Percentiles rank a stretch among this genome's conserved stretches.
Evolutionary conservation across 1,140 invertebrate genomes (phyloP).

Genomic region (Cotesia vestalis): DNA sequence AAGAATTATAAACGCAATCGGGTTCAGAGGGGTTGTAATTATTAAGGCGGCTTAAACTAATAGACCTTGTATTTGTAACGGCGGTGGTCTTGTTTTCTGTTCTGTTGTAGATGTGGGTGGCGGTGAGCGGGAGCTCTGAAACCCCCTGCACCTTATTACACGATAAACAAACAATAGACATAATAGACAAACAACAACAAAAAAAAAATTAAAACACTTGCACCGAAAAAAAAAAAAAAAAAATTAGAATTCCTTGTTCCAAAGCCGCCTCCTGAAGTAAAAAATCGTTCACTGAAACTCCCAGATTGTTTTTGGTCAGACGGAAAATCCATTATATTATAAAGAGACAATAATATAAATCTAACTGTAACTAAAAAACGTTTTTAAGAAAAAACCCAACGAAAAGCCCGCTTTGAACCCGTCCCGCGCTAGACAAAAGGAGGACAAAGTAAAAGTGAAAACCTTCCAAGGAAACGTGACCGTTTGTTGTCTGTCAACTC

Average conservation of each 20-base stretch:
- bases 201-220: conserved; percentile 38
- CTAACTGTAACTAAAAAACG: neutral
- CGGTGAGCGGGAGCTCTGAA: conserved; percentile 67
- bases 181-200: conserved; percentile 39
- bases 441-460: conserved; percentile 14
- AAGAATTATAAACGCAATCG: neutral
- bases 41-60: conserved; percentile 51
- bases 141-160: conserved; percentile 60
- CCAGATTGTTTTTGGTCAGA: neutral
- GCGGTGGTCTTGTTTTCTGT: conserved; percentile 68
- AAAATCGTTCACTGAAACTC: neutral
- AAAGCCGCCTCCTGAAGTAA: neutral
- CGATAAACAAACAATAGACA: conserved; percentile 41
- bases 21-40: conserved; percentile 32
- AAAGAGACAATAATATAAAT: neutral
- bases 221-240: conserved; percentile 32
- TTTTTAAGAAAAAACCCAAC: conserved; percentile 1
- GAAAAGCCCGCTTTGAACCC: conserved; percentile 16
- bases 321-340: neutral
- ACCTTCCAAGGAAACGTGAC: conserved; percentile 17
- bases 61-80: conserved; percentile 66
- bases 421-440: conserved; percentile 19
- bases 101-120: conserved; percentile 69
- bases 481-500: conserved; percentile 18
- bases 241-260: conserved; percentile 25